Evolutionary conservation across 2,113 vertebrate species (phyloP), one percentile per base, ranked within the genome.

Genomic region (Takifugu flavidus): DNA sequence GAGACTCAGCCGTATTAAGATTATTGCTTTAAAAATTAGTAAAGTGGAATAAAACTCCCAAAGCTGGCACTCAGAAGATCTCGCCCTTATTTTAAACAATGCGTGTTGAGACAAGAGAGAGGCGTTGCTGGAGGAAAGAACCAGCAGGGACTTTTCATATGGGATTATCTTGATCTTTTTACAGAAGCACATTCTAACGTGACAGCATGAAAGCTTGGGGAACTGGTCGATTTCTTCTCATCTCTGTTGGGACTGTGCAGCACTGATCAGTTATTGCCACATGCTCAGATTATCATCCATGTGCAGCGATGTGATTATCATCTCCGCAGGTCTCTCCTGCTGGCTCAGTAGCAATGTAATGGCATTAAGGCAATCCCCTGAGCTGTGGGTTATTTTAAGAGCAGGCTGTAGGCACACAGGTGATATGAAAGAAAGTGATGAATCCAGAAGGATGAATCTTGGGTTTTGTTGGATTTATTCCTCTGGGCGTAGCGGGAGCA

Each of bases 341-440:
- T 77, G 65, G 72, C 76, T 88, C 85, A 83, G 80, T 81, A 63
- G 59, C 56, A 78, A 67, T 70, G 61, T 87, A 88, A 88, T 84
- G 73, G 74, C 70, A 80, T 90, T 90, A 90, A 53, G 54, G 65
- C 80, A 90, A 89, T 89, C 88, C 88, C 74, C 70, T 83, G 72
- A 83, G 78, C 55, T 53, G 59, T 62, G 7, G 65, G 82, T 75
- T 88, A 87, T 89, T 90, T 85, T 82, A 61, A 77, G 78, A 71
- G 58, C 72, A 20, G n/a, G 34, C n/a, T 51, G 52, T 65, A 39
- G 34, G 57, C 20, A 54, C 47, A 43, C 39, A 65, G 31, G 56
- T 42, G 58, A 75, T 72, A 46, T 39, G 52, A 61, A 69, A 62
- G 42, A 70, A 65, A 62, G 50, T 62, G 60, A 64, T 27, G 65